Percentiles rank a stretch among this genome's conserved stretches.
Evolutionary conservation across 1,140 invertebrate species (phyloP).

Genomic region (Monomorium pharaonis): DNA sequence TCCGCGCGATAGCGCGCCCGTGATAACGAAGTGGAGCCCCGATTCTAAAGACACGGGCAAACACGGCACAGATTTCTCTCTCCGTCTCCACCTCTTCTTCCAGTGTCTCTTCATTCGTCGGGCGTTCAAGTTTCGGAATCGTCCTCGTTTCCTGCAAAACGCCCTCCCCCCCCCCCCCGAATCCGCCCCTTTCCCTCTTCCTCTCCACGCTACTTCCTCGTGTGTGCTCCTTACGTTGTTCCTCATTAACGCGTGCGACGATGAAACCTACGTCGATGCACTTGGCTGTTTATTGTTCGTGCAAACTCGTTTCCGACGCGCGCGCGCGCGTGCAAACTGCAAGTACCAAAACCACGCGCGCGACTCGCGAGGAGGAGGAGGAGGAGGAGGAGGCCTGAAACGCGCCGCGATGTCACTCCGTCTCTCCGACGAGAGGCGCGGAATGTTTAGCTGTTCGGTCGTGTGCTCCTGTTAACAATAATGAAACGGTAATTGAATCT

Average conservation of each 20-base stretch:
- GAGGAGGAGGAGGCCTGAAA: conserved; percentile 24
- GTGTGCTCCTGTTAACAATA: not conserved
- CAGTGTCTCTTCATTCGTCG: conserved; percentile 10
- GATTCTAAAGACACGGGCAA: conserved; percentile 61
- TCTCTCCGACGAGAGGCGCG: not conserved
- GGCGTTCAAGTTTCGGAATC: conserved; percentile 41
- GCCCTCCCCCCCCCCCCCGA: not conserved
- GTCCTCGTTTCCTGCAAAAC: conserved; percentile 17
- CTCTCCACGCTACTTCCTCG: too few relatives aligned
- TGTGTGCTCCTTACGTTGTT: conserved; percentile 19
- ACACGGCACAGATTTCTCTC: conserved; percentile 54
- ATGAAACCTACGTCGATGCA: conserved; percentile 41
- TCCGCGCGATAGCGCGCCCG: conserved; percentile 27
- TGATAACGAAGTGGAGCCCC: conserved; percentile 62
- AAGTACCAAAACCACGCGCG: conserved; percentile 29
- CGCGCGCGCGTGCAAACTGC: too few relatives aligned
- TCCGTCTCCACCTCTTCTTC: too few relatives aligned
- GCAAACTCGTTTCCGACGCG: conserved; percentile 36
- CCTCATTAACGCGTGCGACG: conserved; percentile 47
- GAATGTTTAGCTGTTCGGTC: conserved; percentile 11
- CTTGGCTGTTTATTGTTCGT: conserved; percentile 48
- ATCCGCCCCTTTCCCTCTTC: not conserved
- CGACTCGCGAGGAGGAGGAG: too few relatives aligned
- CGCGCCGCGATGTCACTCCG: not conserved
- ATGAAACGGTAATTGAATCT: conserved; percentile 27